Percentiles rank a stretch among this genome's conserved stretches.
These are phyloP conservation scores for Oostethus manadensis DNA, from an alignment of 2,113 vertebrate species.

Conservation along the genomic window DNA sequence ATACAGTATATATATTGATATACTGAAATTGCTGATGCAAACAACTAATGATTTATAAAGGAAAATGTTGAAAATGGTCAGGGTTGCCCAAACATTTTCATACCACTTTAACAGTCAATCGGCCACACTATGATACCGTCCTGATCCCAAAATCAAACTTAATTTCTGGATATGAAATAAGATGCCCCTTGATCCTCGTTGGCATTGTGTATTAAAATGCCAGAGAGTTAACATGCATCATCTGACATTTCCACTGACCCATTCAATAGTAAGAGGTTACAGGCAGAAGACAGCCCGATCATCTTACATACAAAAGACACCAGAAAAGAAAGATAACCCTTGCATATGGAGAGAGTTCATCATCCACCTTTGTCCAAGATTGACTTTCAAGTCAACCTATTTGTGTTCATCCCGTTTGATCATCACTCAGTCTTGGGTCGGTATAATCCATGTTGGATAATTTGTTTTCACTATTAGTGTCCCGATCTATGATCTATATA, in stretches of 20 bases:
- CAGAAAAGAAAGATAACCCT: conserved; percentile 8
- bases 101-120: too few relatives aligned
- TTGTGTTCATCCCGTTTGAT: background rate
- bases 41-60: too few relatives aligned
- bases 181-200: conserved; percentile 3
- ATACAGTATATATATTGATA: too few relatives aligned
- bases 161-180: background rate
- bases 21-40: too few relatives aligned
- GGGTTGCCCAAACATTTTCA: too few relatives aligned
- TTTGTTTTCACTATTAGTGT: background rate
- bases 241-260: conserved; percentile 44
- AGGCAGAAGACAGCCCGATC: background rate
- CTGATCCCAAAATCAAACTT: background rate
- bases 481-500: too few relatives aligned
- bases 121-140: background rate
- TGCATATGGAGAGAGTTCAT: background rate
- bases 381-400: background rate
- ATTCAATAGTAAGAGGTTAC: background rate
- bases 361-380: background rate
- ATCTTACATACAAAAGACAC: conserved; percentile 30
- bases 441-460: too few relatives aligned
- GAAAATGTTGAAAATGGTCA: too few relatives aligned
- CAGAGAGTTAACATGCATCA: conserved; percentile 31
- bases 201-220: conserved; percentile 32
- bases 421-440: too few relatives aligned